Base-by-base conservation (phyloP, 2,113 vertebrate genomes). In the Speoplatyrhinus poulsoni region DNA sequence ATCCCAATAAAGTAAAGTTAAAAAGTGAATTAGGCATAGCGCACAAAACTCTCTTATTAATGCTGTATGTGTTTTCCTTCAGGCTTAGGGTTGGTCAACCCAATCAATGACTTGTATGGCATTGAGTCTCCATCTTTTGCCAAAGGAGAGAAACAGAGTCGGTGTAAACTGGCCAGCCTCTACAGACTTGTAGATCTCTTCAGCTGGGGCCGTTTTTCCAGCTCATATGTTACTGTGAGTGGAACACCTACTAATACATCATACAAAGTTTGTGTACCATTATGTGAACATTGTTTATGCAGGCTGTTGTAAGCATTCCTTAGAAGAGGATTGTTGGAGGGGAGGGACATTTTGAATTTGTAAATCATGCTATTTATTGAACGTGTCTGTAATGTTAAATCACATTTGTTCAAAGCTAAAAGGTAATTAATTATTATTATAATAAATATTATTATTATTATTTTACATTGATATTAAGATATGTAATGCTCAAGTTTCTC, bases 151-250 rank as follows among this genome's bases (percentile, higher is more conserved):
- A 96, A 94, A 65, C 93, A 91, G 68, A 94, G 90, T 63, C 96
- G 96, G 55, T 98, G 96, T 90, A 96, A 94, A 77, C 92, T 99
- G 73, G 96, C 96, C 68, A 95, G 94, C 79, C 92, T 98, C 62
- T 96, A 98, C 77, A 93, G 97, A 67, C 83, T 99, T 9, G 86
- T 91, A 64, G 96, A 99, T 84, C 92, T 98, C 75, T 97, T 97
- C 72, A 95, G 94, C 83, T 98, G 96, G 96, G 93, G 95, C 77
- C 94, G 94, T 79, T 90, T 97, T 87, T 90, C 95, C 86, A 96
- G 93, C 79, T 91, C 94, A 54, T 97, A 96, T 73, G 94, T 96
- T 82, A 96, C 96, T 53, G 96, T 98, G 90, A 95, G 96, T 94
- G 74, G 63, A 67, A 58, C 81, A 60, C 65, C 79, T 67, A 55